Evolutionary conservation across 1,140 invertebrate species (phyloP), one percentile per base, ranked within the genome.

Genomic region (Olivierus martensii): DNA sequence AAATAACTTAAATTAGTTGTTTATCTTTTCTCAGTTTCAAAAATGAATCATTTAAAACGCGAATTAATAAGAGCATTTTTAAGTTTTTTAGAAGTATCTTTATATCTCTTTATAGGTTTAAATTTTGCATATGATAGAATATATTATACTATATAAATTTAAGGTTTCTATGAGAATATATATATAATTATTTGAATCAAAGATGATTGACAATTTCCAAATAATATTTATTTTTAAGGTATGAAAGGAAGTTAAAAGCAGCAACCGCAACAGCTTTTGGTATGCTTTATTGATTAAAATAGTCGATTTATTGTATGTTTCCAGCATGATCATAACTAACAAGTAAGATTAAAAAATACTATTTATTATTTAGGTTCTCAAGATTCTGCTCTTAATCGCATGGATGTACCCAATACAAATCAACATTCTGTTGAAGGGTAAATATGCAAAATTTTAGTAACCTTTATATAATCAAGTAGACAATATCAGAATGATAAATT

Each of bases 261-360:
- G 90, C 90, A 4, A 93, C 89, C 51, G 86, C 87, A 1, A 86
- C 86, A 51, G 86, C 89, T 9, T 93, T 90, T 69, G 85, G 89
- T 87, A 75, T 77, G 73, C n/a, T 66, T 53, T 38, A n/a, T 18
- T 51, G 14, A 37, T 43, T 3, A 50, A 42, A 22, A 34, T 12
- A 15, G 18, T 43, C 18, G 14, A 43, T 15, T 17, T 43, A 12
- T 17, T 43, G 14, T n/a, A 43, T 4, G 18, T 3, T 15, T 43
- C 18, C 18, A 12, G 1, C 14, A 43, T 43, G 7, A 9, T 37
- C 1, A 19, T 49, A 36, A 39, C 14, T 6, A 6, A 49, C 6
- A 38, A 10, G 36, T 38, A 38, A 7, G 14, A 10, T 38, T 10
- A n/a, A n/a, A n/a, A n/a, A n/a, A n/a, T n/a, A n/a, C n/a, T 48